Conservation (phyloP, 2,888 invertebrate species). For the Heliconius aoede region DNA sequence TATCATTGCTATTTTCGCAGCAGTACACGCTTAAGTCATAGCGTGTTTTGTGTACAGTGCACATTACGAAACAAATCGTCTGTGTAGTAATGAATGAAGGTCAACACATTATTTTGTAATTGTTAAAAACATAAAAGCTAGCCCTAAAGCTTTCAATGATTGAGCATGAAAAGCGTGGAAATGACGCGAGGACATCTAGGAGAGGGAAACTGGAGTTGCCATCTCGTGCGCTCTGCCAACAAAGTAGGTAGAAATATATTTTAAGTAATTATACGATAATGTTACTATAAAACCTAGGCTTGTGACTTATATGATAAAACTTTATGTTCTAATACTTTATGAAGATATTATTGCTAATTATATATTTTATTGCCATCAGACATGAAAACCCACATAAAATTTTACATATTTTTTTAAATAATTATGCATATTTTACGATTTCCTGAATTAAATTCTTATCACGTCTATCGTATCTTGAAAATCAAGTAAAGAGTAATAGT, state of each 20-base stretch:
- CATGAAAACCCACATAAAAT: too few relatives aligned
- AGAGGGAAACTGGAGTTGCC: conserved; percentile 43
- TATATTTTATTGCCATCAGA: neutral
- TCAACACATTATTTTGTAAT: conserved; percentile 30
- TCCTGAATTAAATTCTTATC: too few relatives aligned
- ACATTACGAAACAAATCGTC: conserved; percentile 25
- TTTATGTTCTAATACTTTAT: neutral
- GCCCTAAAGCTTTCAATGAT: conserved; percentile 47
- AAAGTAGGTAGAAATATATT: neutral
- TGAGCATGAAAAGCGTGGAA: conserved; percentile 66
- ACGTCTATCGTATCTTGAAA: too few relatives aligned
- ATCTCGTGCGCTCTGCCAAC: neutral
- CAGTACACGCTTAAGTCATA: conserved; percentile 16
- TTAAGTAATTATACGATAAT: neutral
- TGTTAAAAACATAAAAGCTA: conserved; percentile 42
- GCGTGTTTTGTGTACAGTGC: conserved; percentile 13
- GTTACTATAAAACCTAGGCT: neutral
- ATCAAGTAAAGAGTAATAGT: too few relatives aligned
- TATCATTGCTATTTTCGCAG: conserved; percentile 1
- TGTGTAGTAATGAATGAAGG: conserved; percentile 23
- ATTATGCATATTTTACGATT: too few relatives aligned
- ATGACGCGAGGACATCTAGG: conserved; percentile 61
- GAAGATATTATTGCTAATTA: neutral
- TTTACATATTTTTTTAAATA: too few relatives aligned
- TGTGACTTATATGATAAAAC: neutral